phyloP scores from a whole-genome alignment of 2,888 invertebrate genomes.

The Macaria notata region DNA sequence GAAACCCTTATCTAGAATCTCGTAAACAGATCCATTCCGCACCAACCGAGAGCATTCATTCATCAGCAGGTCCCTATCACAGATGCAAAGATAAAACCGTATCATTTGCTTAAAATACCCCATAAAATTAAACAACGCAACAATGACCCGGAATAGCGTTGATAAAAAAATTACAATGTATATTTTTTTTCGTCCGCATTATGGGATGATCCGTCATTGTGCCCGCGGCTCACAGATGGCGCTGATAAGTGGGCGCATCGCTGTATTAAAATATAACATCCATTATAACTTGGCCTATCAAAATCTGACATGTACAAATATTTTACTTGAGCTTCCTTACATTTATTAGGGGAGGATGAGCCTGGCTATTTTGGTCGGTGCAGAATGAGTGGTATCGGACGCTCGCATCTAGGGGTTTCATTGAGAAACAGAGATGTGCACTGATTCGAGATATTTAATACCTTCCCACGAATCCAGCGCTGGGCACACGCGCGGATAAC shows the following conservation, averaged over 20 bases:
- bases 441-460: conserved; percentile 70
- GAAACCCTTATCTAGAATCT: conserved; percentile 28
- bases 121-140: conserved; percentile 75
- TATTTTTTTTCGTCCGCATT: conserved; percentile 72
- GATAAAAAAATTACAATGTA: conserved; percentile 57
- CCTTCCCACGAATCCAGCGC: conserved; percentile 72
- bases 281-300: conserved; percentile 47
- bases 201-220: conserved; percentile 79
- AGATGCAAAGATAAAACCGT: conserved; percentile 72
- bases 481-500: conserved; percentile 58
- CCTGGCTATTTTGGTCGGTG: conserved; percentile 46
- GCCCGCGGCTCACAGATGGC: conserved; percentile 67
- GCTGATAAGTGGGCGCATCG: conserved; percentile 72
- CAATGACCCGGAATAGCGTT: conserved; percentile 68
- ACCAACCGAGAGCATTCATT: conserved; percentile 40
- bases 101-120: conserved; percentile 81
- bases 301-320: conserved; percentile 21
- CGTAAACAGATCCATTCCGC: conserved; percentile 36
- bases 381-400: conserved; percentile 58
- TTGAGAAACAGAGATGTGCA: conserved; percentile 60
- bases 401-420: conserved; percentile 63
- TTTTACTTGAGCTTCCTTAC: conserved; percentile 14
- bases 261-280: conserved; percentile 70
- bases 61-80: conserved; percentile 44
- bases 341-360: conserved; percentile 40